Percentiles rank a stretch among this genome's conserved stretches.
phyloP scores from a whole-genome alignment of 2,113 vertebrate species.

The Aptenodytes forsteri region DNA sequence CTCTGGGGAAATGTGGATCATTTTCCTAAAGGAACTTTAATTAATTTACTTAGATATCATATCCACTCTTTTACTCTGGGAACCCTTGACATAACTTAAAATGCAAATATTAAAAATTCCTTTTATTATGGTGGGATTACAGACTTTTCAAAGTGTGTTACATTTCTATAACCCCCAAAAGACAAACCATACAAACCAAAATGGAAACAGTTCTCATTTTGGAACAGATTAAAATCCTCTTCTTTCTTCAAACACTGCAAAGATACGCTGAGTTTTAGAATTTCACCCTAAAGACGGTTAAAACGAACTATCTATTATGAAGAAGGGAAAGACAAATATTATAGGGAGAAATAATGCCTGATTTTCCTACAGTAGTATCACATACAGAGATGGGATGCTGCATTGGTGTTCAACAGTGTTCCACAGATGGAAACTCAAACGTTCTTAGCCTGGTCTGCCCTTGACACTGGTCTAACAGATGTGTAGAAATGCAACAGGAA shows the following conservation, averaged over 20 bases:
- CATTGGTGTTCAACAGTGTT: not conserved
- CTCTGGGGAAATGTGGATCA: not conserved
- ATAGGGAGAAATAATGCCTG: not conserved
- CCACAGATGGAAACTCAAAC: not conserved
- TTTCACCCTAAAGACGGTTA: not conserved
- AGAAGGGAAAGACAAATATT: not conserved
- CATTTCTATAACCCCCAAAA: not conserved
- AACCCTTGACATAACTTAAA: not conserved
- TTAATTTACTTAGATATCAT: constrained; percentile 17
- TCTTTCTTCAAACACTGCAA: not conserved
- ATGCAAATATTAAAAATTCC: not conserved
- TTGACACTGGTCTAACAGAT: not conserved
- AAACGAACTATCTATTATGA: not conserved
- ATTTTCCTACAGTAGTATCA: not conserved
- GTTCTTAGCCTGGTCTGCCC: not conserved
- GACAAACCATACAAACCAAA: not conserved
- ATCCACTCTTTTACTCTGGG: not conserved
- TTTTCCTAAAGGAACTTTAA: constrained; percentile 7
- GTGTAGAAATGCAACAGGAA: not conserved
- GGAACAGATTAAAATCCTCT: not conserved
- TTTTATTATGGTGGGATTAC: not conserved
- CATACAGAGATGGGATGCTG: not conserved
- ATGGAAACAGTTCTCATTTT: not conserved
- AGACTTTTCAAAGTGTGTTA: not conserved
- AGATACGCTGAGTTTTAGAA: not conserved